Base-by-base conservation (phyloP, 2,113 vertebrate species). In the Emydocephalus ijimae region DNA sequence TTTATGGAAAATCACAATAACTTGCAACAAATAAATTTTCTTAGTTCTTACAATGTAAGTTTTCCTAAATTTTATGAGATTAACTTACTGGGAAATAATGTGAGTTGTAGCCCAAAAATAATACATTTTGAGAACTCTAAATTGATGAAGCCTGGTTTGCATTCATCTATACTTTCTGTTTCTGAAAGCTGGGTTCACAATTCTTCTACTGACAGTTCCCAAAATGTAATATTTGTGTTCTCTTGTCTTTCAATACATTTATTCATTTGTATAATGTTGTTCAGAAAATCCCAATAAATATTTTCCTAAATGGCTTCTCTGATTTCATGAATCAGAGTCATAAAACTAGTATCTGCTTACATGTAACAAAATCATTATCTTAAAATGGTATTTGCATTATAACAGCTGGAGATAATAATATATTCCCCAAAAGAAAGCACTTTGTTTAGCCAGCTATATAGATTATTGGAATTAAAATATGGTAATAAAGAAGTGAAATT, bases 201-300 rank as follows among this genome's bases (percentile, higher is more conserved):
- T 34, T 94, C 81, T 61, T 95, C 55, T 94, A 45, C 45, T 2
- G 1, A 92, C 54, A 91, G 10, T 9, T 34, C 7, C 89, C 10
- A 69, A 0, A 59, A 5, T 89, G 91, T 93, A 94, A 89, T 89
- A 45, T 56, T 93, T 94, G 8, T 92, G 34, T 86, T 8, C 29
- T 95, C 20, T 69, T 88, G 55, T 5, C 92, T 29, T 94, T 93
- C 89, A 92, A 93, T 45, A 43, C 52, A 0, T 92, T 94, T 6
- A 1, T 74, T 29, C n/a, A 74, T 6, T 95, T 95, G 21, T n/a
- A 69, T 55, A 48, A 94, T 24, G 3, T 55, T 55, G 24, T 39
- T 55, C 61, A 92, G 34, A 81, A 89, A 89, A 56, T n/a, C 24
- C n/a, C n/a, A 55, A 89, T 45, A 26, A 12, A 18, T 85, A 23